Evolutionary conservation across 1,140 invertebrate genomes (phyloP).

Genomic region (Ceratina calcarata): DNA sequence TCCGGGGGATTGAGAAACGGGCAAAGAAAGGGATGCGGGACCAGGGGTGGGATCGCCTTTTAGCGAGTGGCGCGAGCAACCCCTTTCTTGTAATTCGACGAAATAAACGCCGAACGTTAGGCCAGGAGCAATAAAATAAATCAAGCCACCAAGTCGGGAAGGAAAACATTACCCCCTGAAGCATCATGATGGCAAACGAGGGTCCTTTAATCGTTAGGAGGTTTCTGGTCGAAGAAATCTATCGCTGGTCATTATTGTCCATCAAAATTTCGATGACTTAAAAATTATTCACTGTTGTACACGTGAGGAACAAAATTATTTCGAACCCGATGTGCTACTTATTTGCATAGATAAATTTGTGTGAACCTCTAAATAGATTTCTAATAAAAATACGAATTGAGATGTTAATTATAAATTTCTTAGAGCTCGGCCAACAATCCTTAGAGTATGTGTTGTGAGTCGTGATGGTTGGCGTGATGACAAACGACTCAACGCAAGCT

Average conservation of each 20-base stretch:
- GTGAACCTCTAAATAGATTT: background rate
- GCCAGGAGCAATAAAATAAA: constrained; percentile 71
- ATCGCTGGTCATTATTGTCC: constrained; percentile 37
- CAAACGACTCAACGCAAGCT: constrained; percentile 41
- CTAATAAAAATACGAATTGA: constrained; percentile 36
- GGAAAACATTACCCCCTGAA: constrained; percentile 67
- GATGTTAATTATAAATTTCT: constrained; percentile 52
- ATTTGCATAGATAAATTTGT: no score
- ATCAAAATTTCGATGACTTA: background rate
- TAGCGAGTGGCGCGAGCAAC: constrained; percentile 68
- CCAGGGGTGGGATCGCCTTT: constrained; percentile 49
- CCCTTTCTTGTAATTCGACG: constrained; percentile 70
- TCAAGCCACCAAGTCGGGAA: constrained; percentile 63
- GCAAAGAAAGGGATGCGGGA: constrained; percentile 23
- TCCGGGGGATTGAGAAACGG: constrained; percentile 43
- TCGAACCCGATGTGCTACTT: no score
- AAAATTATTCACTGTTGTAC: no score
- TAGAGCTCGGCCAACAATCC: constrained; percentile 23
- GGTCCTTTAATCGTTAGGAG: constrained; percentile 59
- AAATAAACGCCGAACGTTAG: constrained; percentile 71
- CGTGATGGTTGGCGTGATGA: constrained; percentile 35
- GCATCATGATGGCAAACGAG: constrained; percentile 65
- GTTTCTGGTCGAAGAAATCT: constrained; percentile 41
- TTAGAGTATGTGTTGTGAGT: constrained; percentile 15
- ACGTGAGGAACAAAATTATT: no score